These are phyloP conservation scores for Platanista minor DNA, from an alignment of 2,113 vertebrate genomes.

Conservation along the genomic window DNA sequence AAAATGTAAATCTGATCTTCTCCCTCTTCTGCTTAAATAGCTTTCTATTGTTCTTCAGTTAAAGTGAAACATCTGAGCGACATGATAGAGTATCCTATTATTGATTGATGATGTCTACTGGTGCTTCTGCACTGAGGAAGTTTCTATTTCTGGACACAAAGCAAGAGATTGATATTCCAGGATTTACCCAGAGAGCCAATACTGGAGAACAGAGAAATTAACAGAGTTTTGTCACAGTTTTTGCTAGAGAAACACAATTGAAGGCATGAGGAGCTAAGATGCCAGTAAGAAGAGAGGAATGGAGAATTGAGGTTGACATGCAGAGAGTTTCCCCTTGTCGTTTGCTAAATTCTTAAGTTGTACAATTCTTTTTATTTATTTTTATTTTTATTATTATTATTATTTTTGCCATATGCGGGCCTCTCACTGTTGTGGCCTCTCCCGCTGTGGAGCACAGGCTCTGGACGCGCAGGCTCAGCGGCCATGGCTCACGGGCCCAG, in stretches of 20 bases:
- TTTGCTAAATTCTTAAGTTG: background rate
- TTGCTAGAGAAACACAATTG: background rate
- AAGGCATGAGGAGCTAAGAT: background rate
- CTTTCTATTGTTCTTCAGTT: background rate
- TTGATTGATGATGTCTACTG: background rate
- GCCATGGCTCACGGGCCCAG: too few species aligned
- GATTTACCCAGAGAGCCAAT: background rate
- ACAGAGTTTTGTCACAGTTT: background rate
- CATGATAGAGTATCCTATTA: background rate
- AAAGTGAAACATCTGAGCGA: background rate
- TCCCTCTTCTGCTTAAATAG: background rate
- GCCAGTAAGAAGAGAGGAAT: background rate
- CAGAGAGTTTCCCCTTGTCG: background rate
- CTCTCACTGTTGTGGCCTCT: too few species aligned
- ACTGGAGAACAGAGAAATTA: background rate
- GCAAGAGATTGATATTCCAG: background rate
- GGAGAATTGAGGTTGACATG: background rate
- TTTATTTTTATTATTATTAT: too few species aligned
- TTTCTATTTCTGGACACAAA: background rate
- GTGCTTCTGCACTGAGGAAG: background rate
- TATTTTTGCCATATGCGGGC: too few species aligned
- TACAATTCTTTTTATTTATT: background rate
- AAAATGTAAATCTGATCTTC: background rate
- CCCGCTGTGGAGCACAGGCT: too few species aligned
- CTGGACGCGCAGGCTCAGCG: too few species aligned